These are phyloP conservation scores for Euphydryas editha DNA, from an alignment of 2,888 invertebrate genomes.

Conservation along the genomic window DNA sequence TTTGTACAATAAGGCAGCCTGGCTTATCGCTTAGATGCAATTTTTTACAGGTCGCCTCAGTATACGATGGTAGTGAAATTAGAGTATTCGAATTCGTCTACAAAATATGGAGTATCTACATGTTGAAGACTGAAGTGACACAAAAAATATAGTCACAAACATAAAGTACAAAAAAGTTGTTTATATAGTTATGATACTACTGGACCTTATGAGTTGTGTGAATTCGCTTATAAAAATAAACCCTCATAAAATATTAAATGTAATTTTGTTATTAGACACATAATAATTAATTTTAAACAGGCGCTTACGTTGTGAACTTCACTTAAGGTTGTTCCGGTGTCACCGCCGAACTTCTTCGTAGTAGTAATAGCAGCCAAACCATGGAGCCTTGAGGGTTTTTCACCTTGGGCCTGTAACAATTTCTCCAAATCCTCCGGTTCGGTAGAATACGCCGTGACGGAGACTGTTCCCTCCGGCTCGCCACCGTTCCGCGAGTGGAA, in stretches of 20 bases:
- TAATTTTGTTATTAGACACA: neutral
- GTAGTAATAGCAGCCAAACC: slow-evolving; percentile 78
- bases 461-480: slow-evolving; percentile 87
- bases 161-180: neutral
- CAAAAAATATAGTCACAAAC: neutral
- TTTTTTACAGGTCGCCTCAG: no score
- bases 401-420: slow-evolving; percentile 67
- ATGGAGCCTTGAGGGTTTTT: slow-evolving; percentile 68
- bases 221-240: neutral
- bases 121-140: no score
- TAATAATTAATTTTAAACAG: slow-evolving; percentile 21
- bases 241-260: neutral
- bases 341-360: slow-evolving; percentile 75
- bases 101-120: no score
- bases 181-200: neutral
- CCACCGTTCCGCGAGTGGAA: slow-evolving; percentile 88
- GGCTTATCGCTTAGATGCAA: no score
- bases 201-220: neutral
- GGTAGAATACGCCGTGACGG: slow-evolving; percentile 87
- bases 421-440: slow-evolving; percentile 83
- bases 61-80: no score
- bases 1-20: no score
- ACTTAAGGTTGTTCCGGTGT: slow-evolving; percentile 65
- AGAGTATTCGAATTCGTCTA: no score
- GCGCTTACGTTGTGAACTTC: slow-evolving; percentile 67